These are phyloP conservation scores for Crotalus tigris DNA, from an alignment of 2,113 vertebrate genomes.

Conservation along the genomic window DNA sequence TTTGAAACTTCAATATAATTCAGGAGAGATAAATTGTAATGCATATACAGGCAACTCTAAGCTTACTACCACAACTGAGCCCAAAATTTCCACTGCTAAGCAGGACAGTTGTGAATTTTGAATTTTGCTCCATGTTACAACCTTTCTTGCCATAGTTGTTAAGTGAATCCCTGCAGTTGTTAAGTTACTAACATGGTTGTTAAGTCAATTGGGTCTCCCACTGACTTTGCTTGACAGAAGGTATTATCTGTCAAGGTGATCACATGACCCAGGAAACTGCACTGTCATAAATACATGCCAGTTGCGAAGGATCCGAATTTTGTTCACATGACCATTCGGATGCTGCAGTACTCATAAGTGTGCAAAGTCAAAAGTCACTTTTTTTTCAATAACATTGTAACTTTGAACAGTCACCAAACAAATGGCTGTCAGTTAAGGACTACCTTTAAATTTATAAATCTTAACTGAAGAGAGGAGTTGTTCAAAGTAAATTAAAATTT, in stretches of 20 bases:
- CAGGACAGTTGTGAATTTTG: neutral
- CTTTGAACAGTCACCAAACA: neutral
- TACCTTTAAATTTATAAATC: conserved; percentile 35
- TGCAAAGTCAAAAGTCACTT: neutral
- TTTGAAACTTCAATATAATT: conserved; percentile 42
- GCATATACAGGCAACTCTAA: neutral
- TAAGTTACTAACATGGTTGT: neutral
- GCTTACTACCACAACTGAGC: neutral
- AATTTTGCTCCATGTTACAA: neutral
- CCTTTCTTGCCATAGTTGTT: neutral
- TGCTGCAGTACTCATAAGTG: neutral
- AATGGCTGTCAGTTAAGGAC: neutral
- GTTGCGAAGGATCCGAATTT: neutral
- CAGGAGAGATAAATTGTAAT: conserved; percentile 36
- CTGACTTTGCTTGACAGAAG: neutral
- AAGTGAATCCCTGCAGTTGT: neutral
- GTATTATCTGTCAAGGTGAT: neutral
- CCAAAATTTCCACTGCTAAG: too few species aligned
- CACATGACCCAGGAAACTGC: neutral
- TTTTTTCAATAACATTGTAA: neutral
- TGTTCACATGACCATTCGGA: neutral
- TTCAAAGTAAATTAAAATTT: conserved; percentile 38
- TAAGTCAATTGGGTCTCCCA: neutral
- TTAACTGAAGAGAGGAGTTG: conserved; percentile 47
- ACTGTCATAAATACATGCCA: neutral